phyloP scores from a whole-genome alignment of 2,113 vertebrate genomes.

The Corythornis cristatus region DNA sequence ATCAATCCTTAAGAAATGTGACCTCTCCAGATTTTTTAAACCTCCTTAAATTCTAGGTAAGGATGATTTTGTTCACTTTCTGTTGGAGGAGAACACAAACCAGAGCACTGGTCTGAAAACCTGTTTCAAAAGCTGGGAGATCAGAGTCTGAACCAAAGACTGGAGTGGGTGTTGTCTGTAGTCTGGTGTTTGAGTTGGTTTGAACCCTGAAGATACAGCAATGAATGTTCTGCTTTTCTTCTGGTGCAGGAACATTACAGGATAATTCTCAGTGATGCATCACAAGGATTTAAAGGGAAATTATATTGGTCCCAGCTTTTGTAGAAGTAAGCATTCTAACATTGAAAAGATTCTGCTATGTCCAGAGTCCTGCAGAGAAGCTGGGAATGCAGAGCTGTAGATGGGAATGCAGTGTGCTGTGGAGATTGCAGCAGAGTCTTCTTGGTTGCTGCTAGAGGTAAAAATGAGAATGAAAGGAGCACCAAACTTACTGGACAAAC shows the following conservation, averaged over 20 bases:
- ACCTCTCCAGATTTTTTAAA: background rate
- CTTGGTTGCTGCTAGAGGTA: background rate
- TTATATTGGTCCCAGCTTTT: background rate
- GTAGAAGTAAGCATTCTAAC: background rate
- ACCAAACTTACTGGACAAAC: too few species aligned
- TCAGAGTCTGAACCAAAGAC: background rate
- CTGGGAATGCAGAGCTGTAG: background rate
- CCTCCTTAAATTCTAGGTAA: background rate
- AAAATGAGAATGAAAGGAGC: background rate
- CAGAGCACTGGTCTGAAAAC: background rate
- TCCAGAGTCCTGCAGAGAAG: background rate
- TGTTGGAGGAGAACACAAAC: background rate
- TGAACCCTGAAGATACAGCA: background rate
- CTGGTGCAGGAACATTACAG: background rate
- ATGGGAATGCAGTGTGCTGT: background rate
- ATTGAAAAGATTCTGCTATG: background rate
- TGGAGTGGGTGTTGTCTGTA: background rate
- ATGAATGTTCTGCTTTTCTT: background rate
- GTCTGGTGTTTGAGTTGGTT: background rate
- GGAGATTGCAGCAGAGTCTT: background rate
- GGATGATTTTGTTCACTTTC: background rate
- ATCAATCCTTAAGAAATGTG: background rate
- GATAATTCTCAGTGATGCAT: background rate
- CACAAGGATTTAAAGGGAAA: background rate
- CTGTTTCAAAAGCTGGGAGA: background rate